Percentiles rank a stretch among this genome's conserved stretches.
Conservation (phyloP, 2,113 vertebrate species). For the Salvelinus fontinalis region DNA sequence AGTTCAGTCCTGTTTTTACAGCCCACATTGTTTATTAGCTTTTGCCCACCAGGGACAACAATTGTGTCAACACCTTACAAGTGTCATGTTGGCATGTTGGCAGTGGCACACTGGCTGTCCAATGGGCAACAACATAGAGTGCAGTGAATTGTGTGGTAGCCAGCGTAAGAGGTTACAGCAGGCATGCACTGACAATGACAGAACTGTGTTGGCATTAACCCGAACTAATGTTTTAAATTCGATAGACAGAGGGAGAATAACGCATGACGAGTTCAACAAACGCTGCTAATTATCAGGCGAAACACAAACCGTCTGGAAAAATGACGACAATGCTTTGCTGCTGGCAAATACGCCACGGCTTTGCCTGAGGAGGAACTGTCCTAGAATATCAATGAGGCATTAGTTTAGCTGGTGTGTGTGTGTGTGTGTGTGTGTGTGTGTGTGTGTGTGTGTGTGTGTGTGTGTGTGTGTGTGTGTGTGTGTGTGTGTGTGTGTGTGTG, state of each 20-base stretch:
- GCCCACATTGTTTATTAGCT: background rate
- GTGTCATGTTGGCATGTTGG: background rate
- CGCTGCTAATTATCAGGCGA: slow-evolving; percentile 23
- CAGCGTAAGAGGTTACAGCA: background rate
- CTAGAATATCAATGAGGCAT: slow-evolving; percentile 26
- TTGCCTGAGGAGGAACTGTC: slow-evolving; percentile 1
- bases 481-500: background rate
- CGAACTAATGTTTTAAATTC: slow-evolving; percentile 9
- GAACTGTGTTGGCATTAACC: slow-evolving; percentile 7
- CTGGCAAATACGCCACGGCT: background rate
- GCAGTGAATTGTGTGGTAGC: background rate
- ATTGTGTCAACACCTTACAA: background rate
- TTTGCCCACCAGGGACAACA: background rate
- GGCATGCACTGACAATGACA: background rate
- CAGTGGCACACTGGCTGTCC: background rate
- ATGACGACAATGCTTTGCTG: slow-evolving; percentile 9
- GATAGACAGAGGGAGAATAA: slow-evolving; percentile 13
- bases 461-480: background rate
- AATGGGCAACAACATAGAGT: background rate
- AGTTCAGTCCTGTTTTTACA: background rate
- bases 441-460: background rate
- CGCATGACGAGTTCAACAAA: slow-evolving; percentile 24
- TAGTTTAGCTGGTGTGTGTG: slow-evolving; percentile 2
- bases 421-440: background rate
- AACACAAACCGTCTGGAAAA: slow-evolving; percentile 29